Base-by-base conservation (phyloP, 2,888 invertebrate species). In the Agrochola macilenta region DNA sequence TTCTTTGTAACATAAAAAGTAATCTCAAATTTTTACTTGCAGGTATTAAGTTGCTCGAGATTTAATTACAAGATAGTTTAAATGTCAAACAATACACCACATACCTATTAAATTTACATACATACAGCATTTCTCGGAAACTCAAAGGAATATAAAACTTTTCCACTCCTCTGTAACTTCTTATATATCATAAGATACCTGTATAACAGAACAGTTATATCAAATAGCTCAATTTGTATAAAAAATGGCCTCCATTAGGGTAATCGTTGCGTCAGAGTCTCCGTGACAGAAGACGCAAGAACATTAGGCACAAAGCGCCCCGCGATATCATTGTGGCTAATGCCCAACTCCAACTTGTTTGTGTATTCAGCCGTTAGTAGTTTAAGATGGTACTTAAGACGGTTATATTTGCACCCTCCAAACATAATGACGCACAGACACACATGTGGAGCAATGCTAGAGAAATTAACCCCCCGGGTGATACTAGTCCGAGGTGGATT, bases 381-480 rank as follows among this genome's bases (percentile, higher is more conserved):
- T 90, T 90, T 82, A 81, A 90, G 88, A 88, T 81, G 86, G 89
- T 85, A 88, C 88, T 92, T 89, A 90, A 89, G 86, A 79, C 77
- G 81, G 84, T 86, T 89, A 91, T 89, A 89, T 89, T 89, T 84
- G 86, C 83, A 81, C 86, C 87, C 89, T 89, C 78, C 78, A 84
- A 89, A 88, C 83, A 89, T 92, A 93, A 93, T 91, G 91, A 91
- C 91, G 86, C 90, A 86, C 87, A 89, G 91, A 92, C 90, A 86
- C 89, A 86, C 87, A 89, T 89, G 89, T 86, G 85, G 87, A 87
- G 86, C 82, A 79, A 83, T 81, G 84, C 86, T 77, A 83, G 88
- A 80, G 80, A 86, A 90, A 92, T 92, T 92, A 90, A 90, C 90
- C 91, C 88, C 88, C 81, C 52, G 85, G 85, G 88, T 82, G 79